Conservation (phyloP, 2,113 vertebrate genomes). For the Phalacrocorax aristotelis region DNA sequence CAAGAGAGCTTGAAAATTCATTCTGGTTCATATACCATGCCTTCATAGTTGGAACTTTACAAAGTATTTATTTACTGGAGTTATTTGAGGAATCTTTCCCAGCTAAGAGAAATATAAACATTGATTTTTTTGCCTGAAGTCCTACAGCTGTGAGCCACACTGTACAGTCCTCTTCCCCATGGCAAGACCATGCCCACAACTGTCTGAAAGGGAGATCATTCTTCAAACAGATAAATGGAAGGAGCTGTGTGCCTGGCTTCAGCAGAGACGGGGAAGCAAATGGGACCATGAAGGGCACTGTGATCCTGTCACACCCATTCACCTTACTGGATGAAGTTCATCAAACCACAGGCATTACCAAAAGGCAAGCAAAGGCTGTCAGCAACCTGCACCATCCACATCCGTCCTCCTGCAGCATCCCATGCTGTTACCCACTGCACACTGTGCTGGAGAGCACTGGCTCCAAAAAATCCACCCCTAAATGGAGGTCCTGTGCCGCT, state of each 20-base stretch:
- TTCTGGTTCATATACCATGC: not conserved
- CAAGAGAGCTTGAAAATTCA: not conserved
- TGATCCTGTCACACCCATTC: not conserved
- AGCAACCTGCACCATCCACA: not conserved
- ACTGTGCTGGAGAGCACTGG: rapidly evolving
- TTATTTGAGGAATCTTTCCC: not conserved
- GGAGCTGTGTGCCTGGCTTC: not conserved
- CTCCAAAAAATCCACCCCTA: not conserved
- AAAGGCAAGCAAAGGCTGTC: not conserved
- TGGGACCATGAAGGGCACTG: not conserved
- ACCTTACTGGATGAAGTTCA: not conserved
- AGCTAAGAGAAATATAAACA: constrained; percentile 36
- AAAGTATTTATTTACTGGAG: constrained; percentile 14
- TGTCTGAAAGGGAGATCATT: not conserved
- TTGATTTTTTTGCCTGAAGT: constrained; percentile 42
- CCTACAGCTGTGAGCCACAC: not conserved
- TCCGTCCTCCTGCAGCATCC: not conserved
- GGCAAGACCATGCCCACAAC: not conserved
- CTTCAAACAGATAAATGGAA: not conserved
- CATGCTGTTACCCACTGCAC: not conserved
- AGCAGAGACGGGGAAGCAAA: not conserved
- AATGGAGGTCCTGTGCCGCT: rapidly evolving
- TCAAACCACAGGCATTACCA: not conserved
- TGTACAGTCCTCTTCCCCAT: not conserved
- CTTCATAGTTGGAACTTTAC: not conserved